Conservation (phyloP, 2,888 invertebrate species). For the Arctia plantaginis region DNA sequence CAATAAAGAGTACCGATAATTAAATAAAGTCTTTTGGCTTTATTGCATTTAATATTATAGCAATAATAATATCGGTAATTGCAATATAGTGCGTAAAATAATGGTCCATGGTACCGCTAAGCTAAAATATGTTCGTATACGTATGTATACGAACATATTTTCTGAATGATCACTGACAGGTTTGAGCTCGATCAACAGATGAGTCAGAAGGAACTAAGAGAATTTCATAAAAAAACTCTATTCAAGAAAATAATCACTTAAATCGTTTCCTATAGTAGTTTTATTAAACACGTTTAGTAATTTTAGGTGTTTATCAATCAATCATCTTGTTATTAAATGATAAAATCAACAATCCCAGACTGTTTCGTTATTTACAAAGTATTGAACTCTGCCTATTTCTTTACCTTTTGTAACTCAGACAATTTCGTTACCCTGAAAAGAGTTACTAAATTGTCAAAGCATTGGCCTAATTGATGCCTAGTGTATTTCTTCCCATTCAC, state of each 20-base stretch:
- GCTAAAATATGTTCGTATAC: no score
- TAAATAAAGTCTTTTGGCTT: neutral
- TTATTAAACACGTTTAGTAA: neutral
- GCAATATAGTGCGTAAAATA: neutral
- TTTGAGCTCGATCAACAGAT: neutral
- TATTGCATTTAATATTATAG: neutral
- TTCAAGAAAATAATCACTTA: slow-evolving; percentile 10
- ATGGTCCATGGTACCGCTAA: neutral
- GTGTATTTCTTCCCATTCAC: no score
- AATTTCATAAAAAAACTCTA: slow-evolving; percentile 16
- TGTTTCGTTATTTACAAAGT: neutral
- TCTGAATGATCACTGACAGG: neutral
- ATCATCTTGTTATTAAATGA: neutral
- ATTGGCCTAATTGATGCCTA: no score
- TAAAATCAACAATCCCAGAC: neutral
- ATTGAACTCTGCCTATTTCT: neutral
- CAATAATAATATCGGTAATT: neutral
- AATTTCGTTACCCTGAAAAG: neutral
- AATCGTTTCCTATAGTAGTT: neutral
- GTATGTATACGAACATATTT: neutral
- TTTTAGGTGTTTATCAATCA: neutral
- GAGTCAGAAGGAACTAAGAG: slow-evolving; percentile 8
- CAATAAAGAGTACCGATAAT: neutral
- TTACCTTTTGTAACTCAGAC: neutral
- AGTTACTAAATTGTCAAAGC: no score